Conservation (phyloP, 2,888 invertebrate genomes). For the Hirudinaria manillensis region DNA sequence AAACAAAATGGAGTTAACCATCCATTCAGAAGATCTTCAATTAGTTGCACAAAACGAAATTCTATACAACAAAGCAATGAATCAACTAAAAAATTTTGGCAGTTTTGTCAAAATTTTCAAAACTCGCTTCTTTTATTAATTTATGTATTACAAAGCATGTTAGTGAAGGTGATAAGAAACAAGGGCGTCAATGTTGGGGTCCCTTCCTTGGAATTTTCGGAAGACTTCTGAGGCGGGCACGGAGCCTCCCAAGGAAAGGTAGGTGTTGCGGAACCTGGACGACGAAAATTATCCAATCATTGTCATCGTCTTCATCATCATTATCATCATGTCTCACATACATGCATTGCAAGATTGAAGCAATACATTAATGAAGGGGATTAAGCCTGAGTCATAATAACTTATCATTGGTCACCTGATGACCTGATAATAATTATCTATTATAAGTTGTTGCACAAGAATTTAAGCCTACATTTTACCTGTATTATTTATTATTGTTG, state of each 20-base stretch:
- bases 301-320: too few species aligned
- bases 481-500: too few species aligned
- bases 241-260: conserved; percentile 74
- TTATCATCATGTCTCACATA: background rate
- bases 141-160: background rate
- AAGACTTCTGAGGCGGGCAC: conserved; percentile 78
- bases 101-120: too few species aligned
- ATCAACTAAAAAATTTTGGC: too few species aligned
- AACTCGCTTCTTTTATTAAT: too few species aligned
- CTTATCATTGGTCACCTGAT: background rate
- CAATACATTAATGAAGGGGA: background rate
- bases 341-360: background rate
- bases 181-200: conserved; percentile 78
- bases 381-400: background rate
- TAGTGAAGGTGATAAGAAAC: conserved; percentile 50
- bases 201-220: conserved; percentile 80
- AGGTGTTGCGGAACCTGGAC: conserved; percentile 70
- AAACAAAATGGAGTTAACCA: too few species aligned
- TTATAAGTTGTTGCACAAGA: too few species aligned
- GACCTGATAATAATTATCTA: too few species aligned
- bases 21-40: too few species aligned
- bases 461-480: too few species aligned
- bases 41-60: too few species aligned
- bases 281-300: background rate
- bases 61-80: too few species aligned